Conservation (phyloP, 2,888 invertebrate genomes). For the Morpho deidamia region DNA sequence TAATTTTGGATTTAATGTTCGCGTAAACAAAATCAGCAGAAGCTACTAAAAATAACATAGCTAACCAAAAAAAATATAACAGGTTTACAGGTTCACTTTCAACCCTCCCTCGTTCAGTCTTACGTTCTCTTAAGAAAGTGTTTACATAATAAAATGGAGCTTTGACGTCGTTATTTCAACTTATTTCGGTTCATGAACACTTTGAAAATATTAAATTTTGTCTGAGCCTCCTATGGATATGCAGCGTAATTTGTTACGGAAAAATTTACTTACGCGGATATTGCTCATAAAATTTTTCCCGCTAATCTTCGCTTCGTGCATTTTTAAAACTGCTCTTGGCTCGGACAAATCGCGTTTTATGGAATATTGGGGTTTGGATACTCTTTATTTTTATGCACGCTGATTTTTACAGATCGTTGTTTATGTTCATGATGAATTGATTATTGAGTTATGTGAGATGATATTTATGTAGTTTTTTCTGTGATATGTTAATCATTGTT, state of each 20-base stretch:
- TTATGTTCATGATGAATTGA: not conserved
- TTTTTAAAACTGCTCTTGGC: constrained; percentile 16
- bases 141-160: constrained; percentile 24
- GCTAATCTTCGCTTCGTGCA: constrained; percentile 21
- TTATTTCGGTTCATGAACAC: constrained; percentile 26
- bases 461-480: no score
- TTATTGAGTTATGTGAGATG: no score
- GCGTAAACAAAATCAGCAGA: no score
- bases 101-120: constrained; percentile 13
- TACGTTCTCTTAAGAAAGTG: constrained; percentile 19
- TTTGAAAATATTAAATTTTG: constrained; percentile 27
- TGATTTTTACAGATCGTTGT: not conserved
- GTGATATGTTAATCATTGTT: no score
- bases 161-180: constrained; percentile 21
- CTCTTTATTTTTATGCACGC: not conserved
- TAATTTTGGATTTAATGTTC: no score
- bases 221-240: constrained; percentile 20
- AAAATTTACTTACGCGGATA: constrained; percentile 23
- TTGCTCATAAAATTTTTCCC: constrained; percentile 13
- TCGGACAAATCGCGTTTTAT: constrained; percentile 6
- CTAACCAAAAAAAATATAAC: no score
- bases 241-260: constrained; percentile 20
- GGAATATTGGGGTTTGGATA: not conserved
- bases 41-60: no score
- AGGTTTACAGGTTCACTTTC: constrained; percentile 4